Conservation (phyloP, 2,797 vertebrate species). For the Lagorchestes hirsutus region DNA sequence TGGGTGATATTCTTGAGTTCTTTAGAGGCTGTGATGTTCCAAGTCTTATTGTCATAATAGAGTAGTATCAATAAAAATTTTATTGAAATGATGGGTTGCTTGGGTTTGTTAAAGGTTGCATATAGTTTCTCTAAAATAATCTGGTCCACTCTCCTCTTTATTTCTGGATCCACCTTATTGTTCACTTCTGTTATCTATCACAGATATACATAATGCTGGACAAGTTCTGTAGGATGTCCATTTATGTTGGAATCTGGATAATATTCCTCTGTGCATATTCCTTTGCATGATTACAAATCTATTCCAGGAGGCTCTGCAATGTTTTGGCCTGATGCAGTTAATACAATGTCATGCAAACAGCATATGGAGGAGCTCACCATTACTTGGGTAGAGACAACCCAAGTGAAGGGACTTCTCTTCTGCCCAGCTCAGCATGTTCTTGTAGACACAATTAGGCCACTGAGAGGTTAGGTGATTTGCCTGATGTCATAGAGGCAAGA, state of each 20-base stretch:
- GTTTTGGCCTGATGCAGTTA: neutral
- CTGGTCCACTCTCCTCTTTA: no score
- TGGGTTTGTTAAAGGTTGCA: no score
- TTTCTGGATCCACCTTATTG: no score
- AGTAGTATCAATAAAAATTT: no score
- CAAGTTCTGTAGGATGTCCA: neutral
- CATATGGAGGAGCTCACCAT: neutral
- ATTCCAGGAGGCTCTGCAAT: neutral
- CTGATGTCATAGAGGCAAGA: neutral
- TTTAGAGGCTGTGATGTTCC: no score
- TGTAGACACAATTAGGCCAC: neutral
- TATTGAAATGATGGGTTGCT: no score
- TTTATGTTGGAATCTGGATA: neutral
- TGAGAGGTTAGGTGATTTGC: neutral
- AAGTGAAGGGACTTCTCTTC: neutral
- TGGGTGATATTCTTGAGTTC: no score
- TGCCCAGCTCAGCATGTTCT: neutral
- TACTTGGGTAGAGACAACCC: neutral
- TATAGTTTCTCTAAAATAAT: no score
- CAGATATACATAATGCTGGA: neutral
- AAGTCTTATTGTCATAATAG: no score
- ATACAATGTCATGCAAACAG: neutral
- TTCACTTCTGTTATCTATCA: no score
- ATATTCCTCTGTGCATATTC: no score
- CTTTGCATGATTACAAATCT: neutral